Evolutionary conservation across 2,797 vertebrate species (phyloP), one percentile per base, ranked within the genome.

Genomic region (Varecia variegata): DNA sequence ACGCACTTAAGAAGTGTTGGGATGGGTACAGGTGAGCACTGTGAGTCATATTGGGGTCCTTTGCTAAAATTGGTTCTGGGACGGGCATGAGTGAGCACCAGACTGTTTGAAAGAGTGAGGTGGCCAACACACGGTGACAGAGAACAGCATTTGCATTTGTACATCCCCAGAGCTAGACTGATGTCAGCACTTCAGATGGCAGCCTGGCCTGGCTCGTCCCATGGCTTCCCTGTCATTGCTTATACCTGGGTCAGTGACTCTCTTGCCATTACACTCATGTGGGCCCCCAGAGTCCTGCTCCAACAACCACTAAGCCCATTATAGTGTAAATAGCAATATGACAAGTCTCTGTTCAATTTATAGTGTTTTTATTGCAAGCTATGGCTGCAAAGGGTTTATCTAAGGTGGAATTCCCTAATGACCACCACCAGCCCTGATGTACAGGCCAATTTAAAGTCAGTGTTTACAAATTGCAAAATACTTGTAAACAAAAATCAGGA

Each of bases 401-500:
- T 76, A 71, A 71, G 54, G 52, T 43, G 5, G 32, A 94, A 88
- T 94, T 96, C 74, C 60, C 77, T 89, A 88, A 70, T 5, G 84
- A 92, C 40, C 12, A 38, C 23, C 14, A 21, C 62, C 54, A 60
- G 71, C 12, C 54, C 54, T 21, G 11, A 32, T 5, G 2, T 67
- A 80, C 7, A 52, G 43, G 65, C 60, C 80, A 73, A 43, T 96
- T 97, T 85, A 92, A 90, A 87, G 52, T 20, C 60, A 83, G 8
- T 81, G 50, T 68, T 96, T 84, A 85, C 32, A 90, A 88, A 92
- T 67, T 73, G 3, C 30, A 91, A 92, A 96, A 93, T 86, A 56
- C 27, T 88, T 97, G 23, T 25, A 93, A 90, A 96, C 27, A 74
- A 38, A 89, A 84, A 94, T 93, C 52, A 92, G 86, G 52, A 88